A percentile compares a stretch with the other conserved stretches of the same genome.
These are phyloP conservation scores for Apocheima hispidaria DNA, from an alignment of 2,888 invertebrate species.

Conservation along the genomic window DNA sequence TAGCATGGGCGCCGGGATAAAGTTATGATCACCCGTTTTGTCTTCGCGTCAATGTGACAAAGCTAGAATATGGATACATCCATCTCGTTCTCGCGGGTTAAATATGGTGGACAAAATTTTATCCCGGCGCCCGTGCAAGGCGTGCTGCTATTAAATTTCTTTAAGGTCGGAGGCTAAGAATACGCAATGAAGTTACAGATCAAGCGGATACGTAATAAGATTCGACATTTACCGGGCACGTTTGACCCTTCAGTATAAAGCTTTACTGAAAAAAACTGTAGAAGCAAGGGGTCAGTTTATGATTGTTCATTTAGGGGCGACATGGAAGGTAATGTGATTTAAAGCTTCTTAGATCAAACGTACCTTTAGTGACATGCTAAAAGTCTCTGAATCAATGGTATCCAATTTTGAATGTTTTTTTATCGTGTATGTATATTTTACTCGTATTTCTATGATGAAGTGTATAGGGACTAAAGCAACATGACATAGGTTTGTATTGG, in stretches of 20 bases:
- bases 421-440: too few relatives aligned
- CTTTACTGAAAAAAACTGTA: constrained; percentile 7
- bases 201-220: constrained; percentile 55
- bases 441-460: too few relatives aligned
- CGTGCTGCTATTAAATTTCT: background rate
- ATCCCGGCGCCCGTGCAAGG: background rate
- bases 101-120: too few relatives aligned
- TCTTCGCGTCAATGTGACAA: too few relatives aligned
- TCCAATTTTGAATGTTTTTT: background rate
- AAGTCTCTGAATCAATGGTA: background rate
- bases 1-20: too few relatives aligned
- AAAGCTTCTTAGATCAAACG: constrained; percentile 43
- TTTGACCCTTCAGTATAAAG: constrained; percentile 26
- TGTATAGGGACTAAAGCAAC: too few relatives aligned
- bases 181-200: constrained; percentile 55
- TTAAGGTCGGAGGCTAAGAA: constrained; percentile 18
- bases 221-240: constrained; percentile 34
- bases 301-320: constrained; percentile 14
- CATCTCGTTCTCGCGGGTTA: too few relatives aligned
- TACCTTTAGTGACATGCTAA: background rate
- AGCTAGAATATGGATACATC: too few relatives aligned
- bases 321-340: constrained; percentile 14
- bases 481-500: too few relatives aligned
- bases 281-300: constrained; percentile 24
- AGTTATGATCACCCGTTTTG: too few relatives aligned